Evolutionary conservation across 1,140 invertebrate genomes (phyloP), one percentile per base, ranked within the genome.

Genomic region (Chelonus insularis): DNA sequence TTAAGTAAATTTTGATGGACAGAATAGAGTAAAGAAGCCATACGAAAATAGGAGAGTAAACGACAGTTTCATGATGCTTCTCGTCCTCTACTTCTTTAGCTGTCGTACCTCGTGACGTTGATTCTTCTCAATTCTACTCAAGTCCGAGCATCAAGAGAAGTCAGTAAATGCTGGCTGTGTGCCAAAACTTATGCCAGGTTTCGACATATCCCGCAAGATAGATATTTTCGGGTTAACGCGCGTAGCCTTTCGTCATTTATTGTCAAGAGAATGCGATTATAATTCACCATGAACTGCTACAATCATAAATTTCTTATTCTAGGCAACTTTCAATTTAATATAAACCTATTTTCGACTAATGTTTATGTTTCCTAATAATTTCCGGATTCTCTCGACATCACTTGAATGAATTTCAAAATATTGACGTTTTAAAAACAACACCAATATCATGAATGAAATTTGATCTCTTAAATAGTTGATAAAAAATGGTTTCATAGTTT

Each of bases 151-250:
- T 16, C 8, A 8, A 57, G 43, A 55, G 57, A 69, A 66, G 48
- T 55, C 61, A 64, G 61, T 62, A 64, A 60, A 51, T 71, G 48
- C 50, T 65, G 73, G 72, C 66, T 63, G n/a, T n/a, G 12, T 32
- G 70, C 73, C 73, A 75, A 57, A 73, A 72, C 73, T 75, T 75
- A 75, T 75, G 73, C 73, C 73, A 75, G 72, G 69, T 75, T 75
- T 75, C 73, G 69, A 75, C 72, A 75, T 75, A 72, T 70, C 68
- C 70, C 76, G 70, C 59, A 36, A 76, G 76, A 75, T 74, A 77
- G 77, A 79, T 80, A 81, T 81, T 81, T 81, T 81, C 73, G 77
- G 78, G 76, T 78, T 64, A 71, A 73, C 65, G 66, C 62, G 64
- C 63, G 56, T 66, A 66, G 63, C 65, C 64, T 61, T 61, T 61